phyloP scores from a whole-genome alignment of 2,797 vertebrate species.

The Gymnothorax reevesii region DNA sequence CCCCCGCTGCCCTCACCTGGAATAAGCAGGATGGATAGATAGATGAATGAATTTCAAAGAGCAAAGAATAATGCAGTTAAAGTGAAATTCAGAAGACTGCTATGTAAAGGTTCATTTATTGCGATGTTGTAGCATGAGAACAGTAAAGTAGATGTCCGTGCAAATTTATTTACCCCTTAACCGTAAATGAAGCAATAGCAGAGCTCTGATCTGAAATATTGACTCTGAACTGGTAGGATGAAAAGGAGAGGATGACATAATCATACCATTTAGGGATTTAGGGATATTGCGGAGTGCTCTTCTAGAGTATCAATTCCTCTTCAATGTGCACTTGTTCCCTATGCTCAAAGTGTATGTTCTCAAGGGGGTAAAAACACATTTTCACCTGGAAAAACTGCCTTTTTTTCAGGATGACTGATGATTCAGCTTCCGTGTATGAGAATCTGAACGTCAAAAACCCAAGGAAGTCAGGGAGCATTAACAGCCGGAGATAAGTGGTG shows the following conservation, averaged over 20 bases:
- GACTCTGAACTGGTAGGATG: neutral
- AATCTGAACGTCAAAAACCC: constrained; percentile 86
- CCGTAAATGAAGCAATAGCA: neutral
- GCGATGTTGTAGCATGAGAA: neutral
- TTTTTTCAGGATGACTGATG: constrained; percentile 73
- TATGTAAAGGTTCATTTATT: neutral
- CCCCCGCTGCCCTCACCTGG: too few relatives aligned
- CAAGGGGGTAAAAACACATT: neutral
- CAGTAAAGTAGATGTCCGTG: neutral
- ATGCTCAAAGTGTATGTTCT: neutral
- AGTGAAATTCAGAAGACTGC: neutral
- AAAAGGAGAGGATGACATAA: neutral
- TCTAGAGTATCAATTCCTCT: neutral
- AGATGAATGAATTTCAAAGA: neutral
- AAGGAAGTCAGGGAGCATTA: constrained; percentile 75
- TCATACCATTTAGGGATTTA: neutral
- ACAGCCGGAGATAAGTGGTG: constrained; percentile 77
- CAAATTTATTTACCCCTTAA: neutral
- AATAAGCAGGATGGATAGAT: too few relatives aligned
- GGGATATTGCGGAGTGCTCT: neutral
- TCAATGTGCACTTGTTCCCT: neutral
- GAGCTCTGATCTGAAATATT: neutral
- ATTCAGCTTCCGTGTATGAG: constrained; percentile 84
- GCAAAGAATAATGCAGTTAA: neutral
- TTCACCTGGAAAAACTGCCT: neutral